These are phyloP conservation scores for Conistra vaccinii DNA, from an alignment of 2,888 invertebrate genomes.

Conservation along the genomic window DNA sequence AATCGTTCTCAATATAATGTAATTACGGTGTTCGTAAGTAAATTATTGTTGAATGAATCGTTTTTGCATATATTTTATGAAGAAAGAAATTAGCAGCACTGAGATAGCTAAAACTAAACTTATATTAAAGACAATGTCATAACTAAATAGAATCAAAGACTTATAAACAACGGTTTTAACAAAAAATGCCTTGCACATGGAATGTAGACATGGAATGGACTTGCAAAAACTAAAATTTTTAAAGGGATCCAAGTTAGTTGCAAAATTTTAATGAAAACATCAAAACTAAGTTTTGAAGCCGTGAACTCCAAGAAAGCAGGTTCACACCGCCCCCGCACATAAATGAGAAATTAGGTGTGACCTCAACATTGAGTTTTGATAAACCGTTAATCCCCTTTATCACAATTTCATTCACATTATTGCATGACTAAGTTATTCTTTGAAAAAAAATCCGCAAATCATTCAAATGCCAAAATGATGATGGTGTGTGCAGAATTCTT, in stretches of 20 bases:
- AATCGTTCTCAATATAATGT: conserved; percentile 19
- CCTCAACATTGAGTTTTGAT: conserved; percentile 39
- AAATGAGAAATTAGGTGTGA: conserved; percentile 50
- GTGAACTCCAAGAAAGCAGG: conserved; percentile 16
- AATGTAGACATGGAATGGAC: too few relatives aligned
- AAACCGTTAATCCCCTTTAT: conserved; percentile 60
- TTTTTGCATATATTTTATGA: background rate
- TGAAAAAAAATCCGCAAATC: conserved; percentile 53
- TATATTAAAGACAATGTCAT: background rate
- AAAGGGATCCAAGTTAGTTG: conserved; percentile 8
- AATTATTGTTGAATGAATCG: background rate
- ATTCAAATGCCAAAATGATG: conserved; percentile 41
- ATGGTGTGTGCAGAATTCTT: conserved; percentile 19
- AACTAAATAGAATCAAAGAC: background rate
- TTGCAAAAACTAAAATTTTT: background rate
- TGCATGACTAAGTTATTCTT: conserved; percentile 38
- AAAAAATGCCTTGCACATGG: background rate
- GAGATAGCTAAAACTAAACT: background rate
- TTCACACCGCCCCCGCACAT: conserved; percentile 34
- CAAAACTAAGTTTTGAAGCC: conserved; percentile 18
- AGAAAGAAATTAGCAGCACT: background rate
- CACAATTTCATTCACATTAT: conserved; percentile 47
- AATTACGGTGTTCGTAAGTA: background rate
- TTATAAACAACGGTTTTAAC: background rate
- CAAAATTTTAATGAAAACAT: conserved; percentile 27